Evolutionary conservation across 2,797 vertebrate species (phyloP).

Genomic region (Toxotes lorentzi): DNA sequence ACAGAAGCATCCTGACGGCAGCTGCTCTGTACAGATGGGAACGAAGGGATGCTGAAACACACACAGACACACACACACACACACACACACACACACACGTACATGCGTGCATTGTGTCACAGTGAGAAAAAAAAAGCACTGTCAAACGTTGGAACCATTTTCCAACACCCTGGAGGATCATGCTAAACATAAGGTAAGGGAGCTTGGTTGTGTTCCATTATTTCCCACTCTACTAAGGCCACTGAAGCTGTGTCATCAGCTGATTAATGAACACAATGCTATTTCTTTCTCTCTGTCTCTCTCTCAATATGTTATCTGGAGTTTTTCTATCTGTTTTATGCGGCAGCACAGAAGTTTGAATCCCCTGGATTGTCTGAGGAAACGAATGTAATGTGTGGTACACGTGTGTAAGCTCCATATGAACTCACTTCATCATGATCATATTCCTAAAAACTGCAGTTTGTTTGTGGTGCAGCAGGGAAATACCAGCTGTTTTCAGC

Average conservation of each 20-base stretch:
- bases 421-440: constrained; percentile 20
- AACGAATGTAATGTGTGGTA: constrained; percentile 35
- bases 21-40: constrained; percentile 80
- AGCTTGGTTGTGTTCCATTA: constrained; percentile 67
- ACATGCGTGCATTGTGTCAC: constrained; percentile 37
- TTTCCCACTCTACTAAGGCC: constrained; percentile 56
- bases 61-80: constrained; percentile 14
- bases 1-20: constrained; percentile 79
- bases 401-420: constrained; percentile 1
- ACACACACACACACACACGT: constrained; percentile 9
- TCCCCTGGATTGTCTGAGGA: constrained; percentile 44
- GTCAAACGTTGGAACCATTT: constrained; percentile 61
- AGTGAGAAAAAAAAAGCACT: constrained; percentile 40
- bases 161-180: constrained; percentile 66
- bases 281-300: constrained; percentile 33
- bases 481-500: constrained; percentile 16
- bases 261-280: constrained; percentile 71
- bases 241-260: constrained; percentile 62
- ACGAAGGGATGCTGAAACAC: constrained; percentile 56
- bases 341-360: constrained; percentile 19
- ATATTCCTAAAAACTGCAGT: background rate
- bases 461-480: constrained; percentile 4
- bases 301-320: constrained; percentile 43
- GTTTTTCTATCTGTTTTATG: constrained; percentile 16
- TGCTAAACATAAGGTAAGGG: constrained; percentile 72